Conservation (phyloP, 37 sponge, comb jelly and placozoan genomes). For the Bolinopsis microptera region DNA sequence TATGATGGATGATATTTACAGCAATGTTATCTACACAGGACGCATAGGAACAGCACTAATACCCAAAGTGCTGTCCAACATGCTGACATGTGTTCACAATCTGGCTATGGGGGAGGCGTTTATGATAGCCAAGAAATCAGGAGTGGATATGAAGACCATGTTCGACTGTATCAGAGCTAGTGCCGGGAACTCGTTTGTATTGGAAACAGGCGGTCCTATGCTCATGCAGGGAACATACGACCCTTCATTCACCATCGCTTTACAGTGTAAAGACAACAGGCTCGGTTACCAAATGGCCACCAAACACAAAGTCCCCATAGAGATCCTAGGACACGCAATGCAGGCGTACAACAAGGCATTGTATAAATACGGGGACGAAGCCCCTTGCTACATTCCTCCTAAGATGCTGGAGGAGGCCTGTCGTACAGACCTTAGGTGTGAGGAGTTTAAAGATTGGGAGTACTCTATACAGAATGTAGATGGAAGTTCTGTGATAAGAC, state of each 20-base stretch:
- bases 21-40: conserved; percentile 24
- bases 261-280: conserved; percentile 20
- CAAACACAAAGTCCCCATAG: conserved; percentile 11
- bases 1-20: conserved; percentile 20
- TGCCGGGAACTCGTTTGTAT: neutral
- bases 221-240: conserved; percentile 32
- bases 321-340: conserved; percentile 17
- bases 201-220: neutral
- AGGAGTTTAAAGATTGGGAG: neutral
- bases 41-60: conserved; percentile 3
- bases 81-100: conserved; percentile 21
- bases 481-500: conserved; percentile 1
- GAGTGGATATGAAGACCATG: conserved; percentile 11
- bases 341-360: neutral
- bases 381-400: conserved; percentile 12
- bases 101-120: conserved; percentile 9
- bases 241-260: conserved; percentile 3
- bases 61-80: neutral
- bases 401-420: neutral
- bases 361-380: conserved; percentile 4
- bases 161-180: conserved; percentile 31
- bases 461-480: conserved; percentile 31
- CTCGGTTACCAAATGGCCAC: conserved; percentile 20
- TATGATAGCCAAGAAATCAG: neutral
- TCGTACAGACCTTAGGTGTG: neutral